Base-by-base conservation (phyloP, 2,797 vertebrate species). In the Nannoperca australis region DNA sequence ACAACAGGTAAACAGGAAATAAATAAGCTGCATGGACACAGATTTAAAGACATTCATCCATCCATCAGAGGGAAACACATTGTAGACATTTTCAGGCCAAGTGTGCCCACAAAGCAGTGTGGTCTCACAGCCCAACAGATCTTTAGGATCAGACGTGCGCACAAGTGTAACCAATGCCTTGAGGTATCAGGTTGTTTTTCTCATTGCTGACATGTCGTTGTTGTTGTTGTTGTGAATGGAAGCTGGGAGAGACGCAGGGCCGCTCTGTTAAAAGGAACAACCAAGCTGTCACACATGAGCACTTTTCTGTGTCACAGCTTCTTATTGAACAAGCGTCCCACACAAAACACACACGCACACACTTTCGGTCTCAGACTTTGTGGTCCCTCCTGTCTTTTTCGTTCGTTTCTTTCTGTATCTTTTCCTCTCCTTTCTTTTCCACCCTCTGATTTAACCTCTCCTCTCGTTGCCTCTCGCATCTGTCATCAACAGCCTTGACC, bases 221-320 rank as follows among this genome's bases (percentile, higher is more conserved):
- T 67, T 77, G 24, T 67, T 77, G 24, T 27, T 27, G 76, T 50
- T 51, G 76, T 79, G 82, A 85, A 80, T 74, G 69, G 79, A 77
- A 65, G 77, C 65, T 17, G 67, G 15, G 59, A 60, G 72, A 73
- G 60, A 60, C 55, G 42, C 62, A 8, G 71, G 65, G 47, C 62
- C 4, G 24, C 58, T 5, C 81, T 62, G 84, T 78, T 70, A 42
- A 84, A 90, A 84, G 79, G 79, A 85, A 87, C 76, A 85, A 86
- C n/a, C n/a, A 0, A 69, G 69, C 83, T 81, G 82, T 88, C 62
- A 76, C 81, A 86, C 82, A 86, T 61, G 65, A 77, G 79, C 76
- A 84, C 84, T 83, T 84, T 76, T 83, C 73, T 68, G 85, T 86
- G 88, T 81, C 83, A 76, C 68, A 12, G 36, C 69, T 73, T 85